A percentile compares a stretch with the other conserved stretches of the same genome.
phyloP scores from a whole-genome alignment of 2,113 vertebrate species.

The Sialia sialis region DNA sequence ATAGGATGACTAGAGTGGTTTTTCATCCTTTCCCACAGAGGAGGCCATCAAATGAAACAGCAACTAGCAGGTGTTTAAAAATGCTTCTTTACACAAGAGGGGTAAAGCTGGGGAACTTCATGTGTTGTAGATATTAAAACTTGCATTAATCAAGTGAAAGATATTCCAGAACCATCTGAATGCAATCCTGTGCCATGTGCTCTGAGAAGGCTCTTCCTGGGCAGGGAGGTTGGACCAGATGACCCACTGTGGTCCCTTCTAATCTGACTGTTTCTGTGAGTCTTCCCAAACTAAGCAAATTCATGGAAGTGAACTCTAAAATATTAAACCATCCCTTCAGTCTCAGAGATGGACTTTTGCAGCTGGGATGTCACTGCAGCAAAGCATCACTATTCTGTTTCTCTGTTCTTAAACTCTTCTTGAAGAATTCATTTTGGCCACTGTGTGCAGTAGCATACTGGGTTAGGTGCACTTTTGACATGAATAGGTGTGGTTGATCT shows the following conservation, averaged over 20 bases:
- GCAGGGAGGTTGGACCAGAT: neutral
- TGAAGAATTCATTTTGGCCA: neutral
- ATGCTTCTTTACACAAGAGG: neutral
- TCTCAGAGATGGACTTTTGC: neutral
- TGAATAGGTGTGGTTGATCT: neutral
- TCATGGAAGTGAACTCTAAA: neutral
- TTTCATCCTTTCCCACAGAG: neutral
- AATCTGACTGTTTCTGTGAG: neutral
- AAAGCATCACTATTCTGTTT: neutral
- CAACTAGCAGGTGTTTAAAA: neutral
- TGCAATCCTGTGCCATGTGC: neutral
- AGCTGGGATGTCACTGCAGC: neutral
- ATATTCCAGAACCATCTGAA: neutral
- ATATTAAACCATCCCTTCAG: neutral
- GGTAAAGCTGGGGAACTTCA: neutral
- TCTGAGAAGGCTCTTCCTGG: neutral
- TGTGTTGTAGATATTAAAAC: neutral
- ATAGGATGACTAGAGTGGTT: neutral
- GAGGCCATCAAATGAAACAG: neutral
- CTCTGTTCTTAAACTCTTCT: neutral
- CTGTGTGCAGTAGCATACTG: fast-evolving
- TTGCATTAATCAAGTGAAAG: neutral
- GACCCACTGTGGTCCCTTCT: neutral
- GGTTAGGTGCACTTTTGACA: neutral
- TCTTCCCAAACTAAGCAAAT: neutral